A percentile compares a stretch with the other conserved stretches of the same genome.
These are phyloP conservation scores for Epinephelus moara DNA, from an alignment of 2,113 vertebrate genomes.

Conservation along the genomic window DNA sequence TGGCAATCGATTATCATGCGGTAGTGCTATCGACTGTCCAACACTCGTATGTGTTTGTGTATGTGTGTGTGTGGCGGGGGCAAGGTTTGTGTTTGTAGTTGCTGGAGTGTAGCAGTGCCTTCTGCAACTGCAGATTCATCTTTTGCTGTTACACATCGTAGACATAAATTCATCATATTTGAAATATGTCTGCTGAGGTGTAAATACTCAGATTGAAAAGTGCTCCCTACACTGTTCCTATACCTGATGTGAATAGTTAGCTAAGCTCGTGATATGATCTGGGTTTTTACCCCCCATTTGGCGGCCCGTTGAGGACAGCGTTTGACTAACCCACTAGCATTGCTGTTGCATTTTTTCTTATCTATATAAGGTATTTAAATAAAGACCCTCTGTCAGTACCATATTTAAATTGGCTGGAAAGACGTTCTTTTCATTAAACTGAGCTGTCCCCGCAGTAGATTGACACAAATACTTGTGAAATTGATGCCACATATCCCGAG, in stretches of 20 bases:
- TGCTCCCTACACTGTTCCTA: background rate
- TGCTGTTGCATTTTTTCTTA: no score
- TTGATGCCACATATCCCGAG: no score
- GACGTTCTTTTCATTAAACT: no score
- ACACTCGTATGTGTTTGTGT: slow-evolving; percentile 38
- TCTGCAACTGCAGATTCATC: slow-evolving; percentile 37
- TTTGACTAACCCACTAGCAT: background rate
- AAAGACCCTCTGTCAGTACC: background rate
- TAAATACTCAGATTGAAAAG: background rate
- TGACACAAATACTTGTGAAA: no score
- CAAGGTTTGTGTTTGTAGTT: slow-evolving; percentile 38
- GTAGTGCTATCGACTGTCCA: slow-evolving; percentile 92
- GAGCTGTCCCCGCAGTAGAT: no score
- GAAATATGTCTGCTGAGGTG: slow-evolving; percentile 10
- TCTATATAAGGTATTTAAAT: background rate
- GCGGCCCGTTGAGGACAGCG: no score
- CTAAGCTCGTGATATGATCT: background rate
- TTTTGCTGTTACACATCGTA: slow-evolving; percentile 22
- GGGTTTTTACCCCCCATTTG: background rate
- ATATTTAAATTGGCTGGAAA: no score
- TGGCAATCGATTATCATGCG: slow-evolving; percentile 97
- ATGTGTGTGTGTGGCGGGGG: slow-evolving; percentile 11
- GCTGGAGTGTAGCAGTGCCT: slow-evolving; percentile 46
- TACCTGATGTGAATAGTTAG: background rate
- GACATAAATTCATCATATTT: slow-evolving; percentile 30